Percentiles rank a stretch among this genome's conserved stretches.
These are phyloP conservation scores for Mythimna vitellina DNA, from an alignment of 2,888 invertebrate species.

Conservation along the genomic window DNA sequence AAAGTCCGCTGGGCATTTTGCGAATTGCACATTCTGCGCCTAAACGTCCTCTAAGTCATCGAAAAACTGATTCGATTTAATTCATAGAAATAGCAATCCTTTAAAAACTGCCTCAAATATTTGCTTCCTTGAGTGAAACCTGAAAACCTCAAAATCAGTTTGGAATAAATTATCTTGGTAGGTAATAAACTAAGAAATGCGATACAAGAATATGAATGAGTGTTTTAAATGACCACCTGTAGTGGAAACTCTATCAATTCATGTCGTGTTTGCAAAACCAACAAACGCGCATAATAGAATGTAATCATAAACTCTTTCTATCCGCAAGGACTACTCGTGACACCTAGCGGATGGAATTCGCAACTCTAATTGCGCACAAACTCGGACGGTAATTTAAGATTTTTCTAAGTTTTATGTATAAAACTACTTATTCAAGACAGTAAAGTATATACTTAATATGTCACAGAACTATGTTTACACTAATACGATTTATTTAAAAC, in stretches of 20 bases:
- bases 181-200: neutral
- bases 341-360: conserved; percentile 14
- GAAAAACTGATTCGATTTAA: too few relatives aligned
- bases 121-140: neutral
- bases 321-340: conserved; percentile 22
- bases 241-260: neutral
- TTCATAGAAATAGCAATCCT: too few relatives aligned
- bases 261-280: conserved; percentile 3
- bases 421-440: neutral
- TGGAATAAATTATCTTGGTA: neutral
- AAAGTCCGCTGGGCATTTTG: too few relatives aligned
- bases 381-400: too few relatives aligned
- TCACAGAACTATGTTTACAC: neutral
- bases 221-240: neutral
- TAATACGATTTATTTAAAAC: neutral
- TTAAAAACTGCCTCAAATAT: neutral
- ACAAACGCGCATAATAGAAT: neutral
- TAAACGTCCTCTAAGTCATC: too few relatives aligned
- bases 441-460: neutral
- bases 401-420: neutral
- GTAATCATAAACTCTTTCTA: neutral
- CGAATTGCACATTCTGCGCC: too few relatives aligned
- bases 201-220: neutral
- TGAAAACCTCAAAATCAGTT: neutral
- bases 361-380: neutral